Base-by-base conservation (phyloP, 2,888 invertebrate genomes). In the Vanessa cardui region DNA sequence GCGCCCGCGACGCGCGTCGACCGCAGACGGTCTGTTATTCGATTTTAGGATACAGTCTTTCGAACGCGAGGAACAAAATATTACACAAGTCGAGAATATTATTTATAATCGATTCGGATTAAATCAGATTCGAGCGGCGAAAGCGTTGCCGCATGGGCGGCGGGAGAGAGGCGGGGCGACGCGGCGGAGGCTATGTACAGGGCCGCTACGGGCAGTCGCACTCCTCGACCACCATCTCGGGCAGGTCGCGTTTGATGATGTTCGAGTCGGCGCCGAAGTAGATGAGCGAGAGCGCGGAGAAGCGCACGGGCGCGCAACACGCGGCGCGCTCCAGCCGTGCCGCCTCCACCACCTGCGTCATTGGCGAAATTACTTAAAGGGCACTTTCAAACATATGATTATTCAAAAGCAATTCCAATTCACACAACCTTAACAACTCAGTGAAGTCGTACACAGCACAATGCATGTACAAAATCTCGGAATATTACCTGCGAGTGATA, bases 161-260 rank as follows among this genome's bases (percentile, higher is more conserved):
- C 70, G 71, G 71, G 76, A 61, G 76, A 72, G 72, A 71, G 66
- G 80, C 77, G 79, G 77, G 76, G 71, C 74, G 56, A 56, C 56
- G 75, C 73, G 77, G 79, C 79, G 83, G 80, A 76, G 81, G 83
- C 84, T 84, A 83, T 85, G 85, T 84, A 84, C 86, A 85, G 80
- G 77, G 79, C 78, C 84, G 90, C 87, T 95, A 98, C 79, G 98
- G 98, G 91, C 98, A 98, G 78, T 98, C 98, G 93, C 98, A 98
- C 94, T 98, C 98, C 89, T 98, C 98, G 73, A 98, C 98, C 79
- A 98, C 97, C 98, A 98, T 98, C 94, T 98, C 98, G 76, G 98
- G 98, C 85, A 98, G 94, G 93, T 98, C 98, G 81, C 98, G 95
- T 89, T 98, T 98, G 88, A 98, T 97, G 88, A 98, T 97, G 93